Base-by-base conservation (phyloP, 2,113 vertebrate genomes). In the Notarius lentiginosus region DNA sequence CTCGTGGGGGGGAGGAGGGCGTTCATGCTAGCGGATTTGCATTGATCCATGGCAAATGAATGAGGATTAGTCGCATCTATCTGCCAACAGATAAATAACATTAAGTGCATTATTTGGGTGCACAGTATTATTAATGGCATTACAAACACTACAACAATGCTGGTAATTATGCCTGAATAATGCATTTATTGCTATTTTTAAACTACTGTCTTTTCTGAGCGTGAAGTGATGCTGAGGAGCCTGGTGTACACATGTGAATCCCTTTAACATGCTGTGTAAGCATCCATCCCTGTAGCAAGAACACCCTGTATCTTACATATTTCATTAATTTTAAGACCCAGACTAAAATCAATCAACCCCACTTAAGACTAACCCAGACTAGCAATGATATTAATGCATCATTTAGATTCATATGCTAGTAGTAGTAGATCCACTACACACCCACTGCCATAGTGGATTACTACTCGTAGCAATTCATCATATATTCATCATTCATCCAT, bases 21-120 rank as follows among this genome's bases (percentile, higher is more conserved):
- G 92, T 92, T 94, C 93, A 90, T 92, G 83, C 94, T 91, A 93
- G 92, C 90, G 94, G 95, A 95, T 95, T 96, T 95, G 94, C 95
- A 95, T 95, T 96, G 95, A 96, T 96, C 95, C 94, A 93, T 90
- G 92, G 95, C 93, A 95, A 95, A 95, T 96, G 95, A 95, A 96
- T 94, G 93, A 94, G 95, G 95, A 95, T 96, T 95, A 96, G 94
- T 91, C 90, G 91, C 94, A 92, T 95, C 93, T 95, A 95, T 96
- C 93, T 93, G 94, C 94, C 95, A 94, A 95, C 93, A 95, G 94
- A 96, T 95, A 95, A 95, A 95, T 94, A 95, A 95, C 94, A 95
- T 95, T 95, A 95, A 94, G 95, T 92, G 90, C 88, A 95, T 95
- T 95, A 95, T 95, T 94, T 92, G 87, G 91, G 91, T 92, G 88